Percentiles rank a stretch among this genome's conserved stretches.
Evolutionary conservation across 2,888 invertebrate genomes (phyloP).

Genomic region (Synergus umbraculus): DNA sequence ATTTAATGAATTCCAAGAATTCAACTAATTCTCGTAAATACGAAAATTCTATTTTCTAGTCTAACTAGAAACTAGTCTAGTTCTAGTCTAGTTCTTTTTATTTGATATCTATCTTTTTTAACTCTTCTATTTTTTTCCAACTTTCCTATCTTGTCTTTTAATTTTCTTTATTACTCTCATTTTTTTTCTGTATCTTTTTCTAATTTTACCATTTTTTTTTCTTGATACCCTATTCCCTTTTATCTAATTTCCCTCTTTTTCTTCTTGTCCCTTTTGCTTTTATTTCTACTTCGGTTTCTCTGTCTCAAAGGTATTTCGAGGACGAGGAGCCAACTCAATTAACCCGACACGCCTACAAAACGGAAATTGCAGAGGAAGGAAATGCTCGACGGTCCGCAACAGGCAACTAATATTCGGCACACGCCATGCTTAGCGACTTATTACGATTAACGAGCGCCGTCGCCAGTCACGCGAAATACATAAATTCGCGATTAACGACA

Average conservation of each 20-base stretch:
- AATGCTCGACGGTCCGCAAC: constrained; percentile 57
- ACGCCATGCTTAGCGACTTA: constrained; percentile 40
- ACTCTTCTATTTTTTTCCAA: background rate
- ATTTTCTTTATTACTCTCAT: background rate
- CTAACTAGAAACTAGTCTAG: too few relatives aligned
- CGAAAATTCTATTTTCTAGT: too few relatives aligned
- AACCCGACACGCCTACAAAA: constrained; percentile 55
- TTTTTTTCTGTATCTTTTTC: too few relatives aligned
- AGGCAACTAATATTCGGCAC: constrained; percentile 55
- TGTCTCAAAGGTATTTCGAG: constrained; percentile 39
- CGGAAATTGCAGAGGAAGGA: constrained; percentile 55
- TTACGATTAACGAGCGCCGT: constrained; percentile 27
- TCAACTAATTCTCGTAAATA: too few relatives aligned
- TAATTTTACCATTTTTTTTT: background rate
- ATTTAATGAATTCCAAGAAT: too few relatives aligned
- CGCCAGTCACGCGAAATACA: constrained; percentile 31
- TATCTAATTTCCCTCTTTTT: background rate
- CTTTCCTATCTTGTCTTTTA: background rate
- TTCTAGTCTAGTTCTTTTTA: too few relatives aligned
- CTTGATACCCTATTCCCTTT: background rate
- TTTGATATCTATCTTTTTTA: background rate
- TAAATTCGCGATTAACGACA: constrained; percentile 18
- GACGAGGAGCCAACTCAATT: constrained; percentile 39
- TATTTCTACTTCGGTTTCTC: constrained; percentile 45
- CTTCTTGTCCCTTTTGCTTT: constrained; percentile 4